Evolutionary conservation across 2,888 invertebrate genomes (phyloP), one percentile per base, ranked within the genome.

Genomic region (Phengaris alcon): DNA sequence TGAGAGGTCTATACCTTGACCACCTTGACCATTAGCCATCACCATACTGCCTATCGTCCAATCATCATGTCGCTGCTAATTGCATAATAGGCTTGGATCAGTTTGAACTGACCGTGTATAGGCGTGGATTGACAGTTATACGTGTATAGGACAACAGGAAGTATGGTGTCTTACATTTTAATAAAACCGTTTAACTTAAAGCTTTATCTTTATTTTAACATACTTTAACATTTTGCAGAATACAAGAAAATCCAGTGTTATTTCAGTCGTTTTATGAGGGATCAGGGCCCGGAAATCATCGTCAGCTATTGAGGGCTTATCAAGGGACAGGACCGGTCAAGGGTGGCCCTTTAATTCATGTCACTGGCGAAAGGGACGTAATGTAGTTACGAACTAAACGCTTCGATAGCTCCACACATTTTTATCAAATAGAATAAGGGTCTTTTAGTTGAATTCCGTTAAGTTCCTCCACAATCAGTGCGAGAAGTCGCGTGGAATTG

Each of bases 231-330:
- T 57, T 57, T 74, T 55, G 35, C 10, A 64, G 12, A 64, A 12
- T 64, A 64, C 6, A 44, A 55, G 52, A 75, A 54, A 69, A 74
- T 35, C 68, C 74, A 59, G 10, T 74, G 68, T 70, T 74, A 74
- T 69, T 74, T 74, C 35, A 74, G 22, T 54, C 9, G 52, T 7
- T 64, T 64, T 64, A 64, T 12, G 35, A 64, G 81, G 80, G 68
- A 68, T 68, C 52, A 44, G 44, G 69, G 55, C 57, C 55, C 73
- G 46, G 44, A 78, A 76, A 75, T 73, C 79, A 87, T 86, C 85
- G 86, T 85, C 82, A 83, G 80, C 80, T 81, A 82, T 83, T 83
- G 83, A 84, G 84, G 86, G 88, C 85, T 88, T 88, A 88, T 89
- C 89, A 87, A 88, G 87, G 85, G 85, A 84, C 84, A 87, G 86